Base-by-base conservation (phyloP, 2,888 invertebrate species). In the Dusona sp. region DNA sequence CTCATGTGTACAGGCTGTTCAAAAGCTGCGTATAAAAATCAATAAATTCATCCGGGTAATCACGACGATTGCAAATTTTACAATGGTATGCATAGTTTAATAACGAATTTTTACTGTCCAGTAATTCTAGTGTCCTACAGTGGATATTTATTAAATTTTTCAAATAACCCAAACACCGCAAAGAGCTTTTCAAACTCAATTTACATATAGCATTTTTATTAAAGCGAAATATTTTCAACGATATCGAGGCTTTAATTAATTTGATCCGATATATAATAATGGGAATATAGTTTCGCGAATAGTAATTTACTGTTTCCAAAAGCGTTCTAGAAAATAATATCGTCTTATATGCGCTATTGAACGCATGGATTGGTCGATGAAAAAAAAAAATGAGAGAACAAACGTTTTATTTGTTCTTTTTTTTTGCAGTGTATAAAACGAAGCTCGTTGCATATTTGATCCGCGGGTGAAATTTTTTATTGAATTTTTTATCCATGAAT, bases 381-480 rank as follows among this genome's bases (percentile, higher is more conserved):
- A n/a, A n/a, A 36, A 45, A 45, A 13, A 22, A 45, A 7, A 42
- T 38, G 22, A 19, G 19, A 65, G 19, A 29, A 16, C 1, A 65
- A 67, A 67, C 67, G 36, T 38, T 36, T n/a, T 9, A 38, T n/a
- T 65, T 36, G 36, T 67, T 65, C 11, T 38, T 4, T 29, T 38
- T 36, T 48, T 11, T 70, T 70, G 29, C 29, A 29, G 19, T 48
- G 25, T 6, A 70, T 48, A 16, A 13, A 29, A 70, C 2, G 7
- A 19, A 29, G 19, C 45, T 48, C 42, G 70, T 48, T 48, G 72
- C 16, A 33, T 72, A 72, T 72, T 51, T 11, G 48, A 42, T 29
- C 25, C 4, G 9, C 45, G 25, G 0, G 38, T 57, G 61, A 19
- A 22, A 45, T 29, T 33, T 42, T n/a, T 64, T 9, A 75, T 64